Base-by-base conservation (phyloP, 1,140 invertebrate genomes). In the Chrysomallon squamiferum region DNA sequence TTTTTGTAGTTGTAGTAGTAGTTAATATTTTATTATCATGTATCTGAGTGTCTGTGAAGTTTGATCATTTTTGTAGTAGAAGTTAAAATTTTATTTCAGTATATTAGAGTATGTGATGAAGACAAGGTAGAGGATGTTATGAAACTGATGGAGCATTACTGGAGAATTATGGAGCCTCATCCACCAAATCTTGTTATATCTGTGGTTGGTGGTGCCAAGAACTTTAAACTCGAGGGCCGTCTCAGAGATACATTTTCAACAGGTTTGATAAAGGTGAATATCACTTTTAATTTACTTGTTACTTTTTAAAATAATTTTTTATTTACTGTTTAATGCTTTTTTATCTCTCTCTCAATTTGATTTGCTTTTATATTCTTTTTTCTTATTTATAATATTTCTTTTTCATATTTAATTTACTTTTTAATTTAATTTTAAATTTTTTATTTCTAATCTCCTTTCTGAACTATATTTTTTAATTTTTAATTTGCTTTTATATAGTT, bases 51-150 rank as follows among this genome's bases (percentile, higher is more conserved):
- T 27, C 29, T 41, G 41, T 7, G 22, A 2, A 1, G 15, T 0
- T 43, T n/a, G 13, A 50, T n/a, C 22, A 38, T 13, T 3, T 57
- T 3, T 13, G 29, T 18, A 22, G 64, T 33, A n/a, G 45, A n/a
- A n/a, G n/a, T n/a, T n/a, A n/a, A n/a, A n/a, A 62, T 79, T 82
- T 79, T 66, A 74, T 88, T 88, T 3, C 86, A 97, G 93, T 98
- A 96, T 80, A 91, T 97, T 15, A 89, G 95, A 66, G 86, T 98
- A 54, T 90, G 93, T 18, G 92, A 95, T 85, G 95, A 98, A 84
- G 96, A 95, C 20, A 89, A 92, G 70, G 93, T 95, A 1, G 95
- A 97, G 78, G 88, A 95, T 27, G 92, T 97, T 69, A 89, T 98
- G 60, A 92, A 95, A 73, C 87, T 98, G 54, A 90, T 99, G 76